phyloP scores from a whole-genome alignment of 1,140 invertebrate genomes.

The Diorhabda elongata region DNA sequence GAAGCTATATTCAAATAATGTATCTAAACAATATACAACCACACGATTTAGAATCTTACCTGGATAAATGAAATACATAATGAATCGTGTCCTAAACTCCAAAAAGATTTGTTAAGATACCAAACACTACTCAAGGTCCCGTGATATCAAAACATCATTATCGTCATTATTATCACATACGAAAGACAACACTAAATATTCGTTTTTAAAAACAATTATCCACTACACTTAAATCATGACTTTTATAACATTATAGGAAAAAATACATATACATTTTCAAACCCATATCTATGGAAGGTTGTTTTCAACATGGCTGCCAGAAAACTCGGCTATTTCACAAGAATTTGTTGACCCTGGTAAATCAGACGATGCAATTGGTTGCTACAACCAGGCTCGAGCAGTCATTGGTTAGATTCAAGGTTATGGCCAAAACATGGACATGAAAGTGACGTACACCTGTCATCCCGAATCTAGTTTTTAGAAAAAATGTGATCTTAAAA shows the following conservation, averaged over 20 bases:
- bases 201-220: constrained; percentile 6
- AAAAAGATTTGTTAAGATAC: constrained; percentile 32
- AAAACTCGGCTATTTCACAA: constrained; percentile 45
- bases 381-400: constrained; percentile 30
- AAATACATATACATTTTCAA: constrained; percentile 28
- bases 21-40: too few relatives aligned
- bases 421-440: constrained; percentile 45
- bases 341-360: constrained; percentile 49
- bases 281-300: constrained; percentile 46
- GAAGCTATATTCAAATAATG: too few relatives aligned
- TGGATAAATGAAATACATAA: constrained; percentile 39
- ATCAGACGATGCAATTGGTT: constrained; percentile 41
- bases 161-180: neutral
- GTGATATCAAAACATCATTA: constrained; percentile 41
- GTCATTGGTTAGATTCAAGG: constrained; percentile 46
- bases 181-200: neutral
- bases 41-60: constrained; percentile 29
- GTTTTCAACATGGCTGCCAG: constrained; percentile 48
- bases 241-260: neutral
- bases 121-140: constrained; percentile 46
- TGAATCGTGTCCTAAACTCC: constrained; percentile 42
- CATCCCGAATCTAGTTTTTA: constrained; percentile 30
- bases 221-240: constrained; percentile 23
- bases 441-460: constrained; percentile 39
- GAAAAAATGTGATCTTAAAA: constrained; percentile 5